A percentile compares a stretch with the other conserved stretches of the same genome.
Conservation (phyloP, 2,888 invertebrate species). For the Xiphydria camelus region DNA sequence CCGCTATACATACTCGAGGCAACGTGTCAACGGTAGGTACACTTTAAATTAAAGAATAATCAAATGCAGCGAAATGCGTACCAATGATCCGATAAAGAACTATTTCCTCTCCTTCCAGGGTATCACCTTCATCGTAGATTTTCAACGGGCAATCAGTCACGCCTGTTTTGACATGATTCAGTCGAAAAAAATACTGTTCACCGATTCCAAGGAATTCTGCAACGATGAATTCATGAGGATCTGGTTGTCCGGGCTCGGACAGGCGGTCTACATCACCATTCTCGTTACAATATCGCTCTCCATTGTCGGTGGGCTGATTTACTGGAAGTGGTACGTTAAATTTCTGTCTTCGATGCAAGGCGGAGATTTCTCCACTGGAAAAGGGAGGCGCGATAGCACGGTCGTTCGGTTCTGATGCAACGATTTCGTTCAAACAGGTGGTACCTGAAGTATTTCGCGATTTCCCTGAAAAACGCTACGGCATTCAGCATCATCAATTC, state of each 20-base stretch:
- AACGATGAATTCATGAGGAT: background rate
- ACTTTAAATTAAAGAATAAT: no score
- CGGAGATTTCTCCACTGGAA: no score
- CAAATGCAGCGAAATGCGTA: no score
- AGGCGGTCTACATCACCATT: constrained; percentile 7
- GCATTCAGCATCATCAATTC: constrained; percentile 62
- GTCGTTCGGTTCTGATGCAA: no score
- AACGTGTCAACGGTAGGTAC: no score
- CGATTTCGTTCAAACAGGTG: constrained; percentile 46
- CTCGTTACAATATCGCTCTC: constrained; percentile 13
- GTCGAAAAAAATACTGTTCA: background rate
- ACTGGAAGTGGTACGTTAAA: constrained; percentile 58
- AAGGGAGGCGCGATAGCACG: no score
- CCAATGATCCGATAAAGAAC: background rate
- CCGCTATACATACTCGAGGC: no score
- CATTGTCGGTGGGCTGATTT: constrained; percentile 43
- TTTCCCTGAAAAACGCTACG: constrained; percentile 64
- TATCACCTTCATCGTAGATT: constrained; percentile 19
- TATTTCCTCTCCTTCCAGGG: background rate
- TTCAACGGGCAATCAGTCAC: background rate
- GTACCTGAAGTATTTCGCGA: constrained; percentile 63
- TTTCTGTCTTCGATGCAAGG: no score
- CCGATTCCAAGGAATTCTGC: constrained; percentile 3
- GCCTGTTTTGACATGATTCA: constrained; percentile 4
- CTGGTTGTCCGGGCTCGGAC: background rate